These are phyloP conservation scores for Oeneis ivallda DNA, from an alignment of 2,888 invertebrate genomes.

Conservation along the genomic window DNA sequence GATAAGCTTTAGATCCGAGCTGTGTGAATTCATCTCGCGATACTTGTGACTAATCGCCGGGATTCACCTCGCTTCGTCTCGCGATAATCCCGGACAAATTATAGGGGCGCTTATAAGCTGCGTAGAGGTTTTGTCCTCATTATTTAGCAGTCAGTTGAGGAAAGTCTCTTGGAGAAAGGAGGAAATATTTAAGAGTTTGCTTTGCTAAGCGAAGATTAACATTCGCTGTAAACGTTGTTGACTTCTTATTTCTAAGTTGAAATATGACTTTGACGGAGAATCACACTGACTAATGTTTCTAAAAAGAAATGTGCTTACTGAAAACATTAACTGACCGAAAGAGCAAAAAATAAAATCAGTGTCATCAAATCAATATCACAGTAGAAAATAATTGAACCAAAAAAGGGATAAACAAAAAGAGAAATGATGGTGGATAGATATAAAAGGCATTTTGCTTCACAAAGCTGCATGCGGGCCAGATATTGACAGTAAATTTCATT, in stretches of 20 bases:
- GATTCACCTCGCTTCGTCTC: constrained; percentile 72
- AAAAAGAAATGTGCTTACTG: not conserved
- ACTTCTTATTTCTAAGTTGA: not conserved
- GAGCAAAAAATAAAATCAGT: not conserved
- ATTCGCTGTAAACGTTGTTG: not conserved
- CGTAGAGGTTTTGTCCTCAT: constrained; percentile 64
- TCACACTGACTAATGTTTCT: not conserved
- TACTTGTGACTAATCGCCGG: constrained; percentile 79
- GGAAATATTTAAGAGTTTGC: constrained; percentile 19
- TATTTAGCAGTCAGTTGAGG: constrained; percentile 68
- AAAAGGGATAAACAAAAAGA: constrained; percentile 65
- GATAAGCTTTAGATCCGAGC: constrained; percentile 60
- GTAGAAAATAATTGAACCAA: constrained; percentile 66
- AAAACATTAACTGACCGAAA: not conserved
- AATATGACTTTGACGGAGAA: not conserved
- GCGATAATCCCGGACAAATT: constrained; percentile 78
- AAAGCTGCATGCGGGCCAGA: constrained; percentile 81
- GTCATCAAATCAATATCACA: constrained; percentile 47
- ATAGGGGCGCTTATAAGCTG: constrained; percentile 69
- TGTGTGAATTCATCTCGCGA: constrained; percentile 63
- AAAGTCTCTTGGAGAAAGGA: constrained; percentile 38
- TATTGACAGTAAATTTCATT: constrained; percentile 83
- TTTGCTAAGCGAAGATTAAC: constrained; percentile 4
- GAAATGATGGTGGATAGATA: constrained; percentile 70
- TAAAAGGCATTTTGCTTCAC: constrained; percentile 79